Base-by-base conservation (phyloP, 2,113 vertebrate species). In the Ammodytes marinus region DNA sequence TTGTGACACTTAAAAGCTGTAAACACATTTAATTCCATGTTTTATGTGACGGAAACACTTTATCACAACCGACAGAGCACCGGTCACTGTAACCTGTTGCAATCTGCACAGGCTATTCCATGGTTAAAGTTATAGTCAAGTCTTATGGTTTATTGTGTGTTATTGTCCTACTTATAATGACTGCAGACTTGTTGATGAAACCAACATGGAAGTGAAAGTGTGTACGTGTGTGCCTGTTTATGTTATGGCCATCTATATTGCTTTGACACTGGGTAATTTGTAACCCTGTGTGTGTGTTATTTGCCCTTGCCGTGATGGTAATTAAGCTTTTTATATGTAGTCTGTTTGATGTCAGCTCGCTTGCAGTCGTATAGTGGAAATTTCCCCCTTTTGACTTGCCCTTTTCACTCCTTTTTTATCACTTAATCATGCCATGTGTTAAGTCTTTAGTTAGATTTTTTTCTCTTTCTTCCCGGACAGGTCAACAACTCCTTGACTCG, bases 401-500 rank as follows among this genome's bases (percentile, higher is more conserved):
- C 57, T 57, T 27, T 60, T 37, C 0, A 7, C 45, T 74, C 45
- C n/a, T 43, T 61, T 43, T 2, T 72, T 57, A 55, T 80, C 19
- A 66, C 60, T 77, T 57, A 47, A 60, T 79, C 49, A 60, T 5
- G 13, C 17, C 52, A 57, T 60, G 50, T 46, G 46, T 81, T 0
- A 71, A 70, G 65, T 69, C 15, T 65, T 55, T 43, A 27, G 27
- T 27, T 27, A 1, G 27, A 27, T 27, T 27, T 27, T 27, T 57
- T 69, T 27, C 37, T 57, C 40, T 15, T 39, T 74, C 47, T 72
- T 68, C 12, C 27, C 8, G 43, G 53, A 61, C 71, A 19, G 73
- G 71, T 89, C 89, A 88, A 84, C 59, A 63, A 10, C 82, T 85
- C 57, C 63, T 92, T 88, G 88, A 90, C 85, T 70, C 39, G 7